These are phyloP conservation scores for Tachuris rubrigastra DNA, from an alignment of 2,113 vertebrate species.

Conservation along the genomic window DNA sequence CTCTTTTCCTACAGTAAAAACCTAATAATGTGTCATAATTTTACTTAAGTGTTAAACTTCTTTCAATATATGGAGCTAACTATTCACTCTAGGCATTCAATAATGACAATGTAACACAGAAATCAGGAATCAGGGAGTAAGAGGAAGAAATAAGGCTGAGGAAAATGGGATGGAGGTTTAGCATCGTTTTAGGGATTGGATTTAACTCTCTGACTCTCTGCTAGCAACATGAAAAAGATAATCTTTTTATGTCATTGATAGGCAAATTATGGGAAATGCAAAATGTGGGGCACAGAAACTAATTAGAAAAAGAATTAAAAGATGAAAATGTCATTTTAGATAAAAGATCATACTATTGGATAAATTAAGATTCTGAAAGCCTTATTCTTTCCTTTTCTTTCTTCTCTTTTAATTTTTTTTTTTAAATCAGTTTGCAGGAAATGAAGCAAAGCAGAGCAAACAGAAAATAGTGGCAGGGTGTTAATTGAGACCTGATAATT, in stretches of 20 bases:
- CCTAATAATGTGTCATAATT: slow-evolving; percentile 48
- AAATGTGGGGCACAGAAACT: not conserved
- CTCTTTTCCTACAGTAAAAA: slow-evolving; percentile 29
- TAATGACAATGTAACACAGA: not conserved
- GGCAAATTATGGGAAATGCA: not conserved
- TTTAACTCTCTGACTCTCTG: not conserved
- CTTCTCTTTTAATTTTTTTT: no score
- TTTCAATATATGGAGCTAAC: not conserved
- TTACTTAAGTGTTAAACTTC: slow-evolving; percentile 57
- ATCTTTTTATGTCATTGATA: slow-evolving; percentile 27
- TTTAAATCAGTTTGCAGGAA: not conserved
- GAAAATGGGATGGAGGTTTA: not conserved
- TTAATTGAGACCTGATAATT: slow-evolving; percentile 45
- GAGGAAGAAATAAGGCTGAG: not conserved
- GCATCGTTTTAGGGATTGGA: not conserved
- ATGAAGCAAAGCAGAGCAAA: not conserved
- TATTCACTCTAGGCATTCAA: not conserved
- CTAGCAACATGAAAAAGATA: slow-evolving; percentile 7
- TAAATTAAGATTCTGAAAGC: not conserved
- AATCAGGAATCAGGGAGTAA: not conserved
- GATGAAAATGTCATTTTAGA: not conserved
- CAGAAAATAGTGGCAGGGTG: slow-evolving; percentile 16
- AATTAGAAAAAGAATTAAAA: slow-evolving; percentile 30
- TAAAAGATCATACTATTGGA: not conserved
- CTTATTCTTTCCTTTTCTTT: not conserved